phyloP scores from a whole-genome alignment of 2,888 invertebrate genomes.

The Tipula lateralis region DNA sequence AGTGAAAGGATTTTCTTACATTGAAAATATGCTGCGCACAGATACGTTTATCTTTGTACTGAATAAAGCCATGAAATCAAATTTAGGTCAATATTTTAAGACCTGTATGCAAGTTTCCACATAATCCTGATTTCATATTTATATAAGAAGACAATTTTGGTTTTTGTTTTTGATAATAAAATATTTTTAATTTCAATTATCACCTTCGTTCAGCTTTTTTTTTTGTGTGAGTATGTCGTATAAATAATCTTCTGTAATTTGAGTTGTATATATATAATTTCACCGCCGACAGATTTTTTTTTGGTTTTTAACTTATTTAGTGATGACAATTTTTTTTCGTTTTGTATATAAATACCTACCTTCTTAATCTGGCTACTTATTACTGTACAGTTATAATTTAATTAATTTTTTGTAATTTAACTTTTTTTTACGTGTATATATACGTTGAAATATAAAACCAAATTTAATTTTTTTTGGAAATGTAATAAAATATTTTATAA shows the following conservation, averaged over 20 bases:
- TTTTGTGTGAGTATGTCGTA: neutral
- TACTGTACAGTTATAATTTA: slow-evolving; percentile 13
- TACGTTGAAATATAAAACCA: neutral
- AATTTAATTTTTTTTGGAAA: neutral
- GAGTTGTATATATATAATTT: neutral
- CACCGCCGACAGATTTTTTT: neutral
- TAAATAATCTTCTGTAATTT: slow-evolving; percentile 9
- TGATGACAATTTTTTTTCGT: slow-evolving; percentile 5
- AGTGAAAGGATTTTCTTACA: slow-evolving; percentile 11
- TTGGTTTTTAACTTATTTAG: neutral
- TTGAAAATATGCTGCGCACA: neutral
- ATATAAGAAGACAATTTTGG: neutral
- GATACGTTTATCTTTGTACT: neutral
- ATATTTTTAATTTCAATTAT: slow-evolving; percentile 19
- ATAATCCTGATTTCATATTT: neutral
- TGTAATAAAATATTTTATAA: slow-evolving; percentile 24
- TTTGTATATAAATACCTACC: neutral
- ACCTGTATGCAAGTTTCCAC: neutral
- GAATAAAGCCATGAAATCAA: neutral
- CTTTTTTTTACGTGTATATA: neutral
- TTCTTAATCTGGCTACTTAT: slow-evolving; percentile 24
- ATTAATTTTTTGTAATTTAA: slow-evolving; percentile 14
- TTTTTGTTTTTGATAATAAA: slow-evolving; percentile 12
- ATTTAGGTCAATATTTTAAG: slow-evolving; percentile 1
- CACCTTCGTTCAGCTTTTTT: neutral